Evolutionary conservation across 2,797 vertebrate species (phyloP), one percentile per base, ranked within the genome.

Genomic region (Chloroceryle inda): DNA sequence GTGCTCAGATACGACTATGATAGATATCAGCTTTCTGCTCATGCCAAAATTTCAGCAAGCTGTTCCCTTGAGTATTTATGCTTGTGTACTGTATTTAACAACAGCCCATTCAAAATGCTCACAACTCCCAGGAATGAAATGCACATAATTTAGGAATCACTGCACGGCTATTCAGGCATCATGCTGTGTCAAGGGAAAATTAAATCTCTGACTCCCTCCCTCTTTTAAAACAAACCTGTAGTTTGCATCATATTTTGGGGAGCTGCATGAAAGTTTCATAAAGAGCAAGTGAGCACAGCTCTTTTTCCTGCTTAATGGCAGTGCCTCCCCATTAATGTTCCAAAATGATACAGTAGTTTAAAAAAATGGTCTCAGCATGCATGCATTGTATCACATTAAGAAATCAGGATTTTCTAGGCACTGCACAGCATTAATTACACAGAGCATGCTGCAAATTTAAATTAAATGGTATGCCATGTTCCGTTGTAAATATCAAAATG

Each of bases 381-480:
- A 96, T 72, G 96, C 87, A 75, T 96, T 97, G 95, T 96, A 96
- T 91, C 94, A 94, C 95, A 95, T 96, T 96, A 96, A 96, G 91
- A 88, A 91, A 96, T 88, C 91, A 88, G 94, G 91, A 96, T 96
- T 96, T 97, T 97, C 96, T 95, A 95, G 95, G 96, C 92, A 91
- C 94, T 94, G 94, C 94, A 95, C 91, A 94, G 95, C 96, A 96
- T 97, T 96, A 96, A 97, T 96, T 96, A 97, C 91, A 92, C 62
- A 72, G 92, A 96, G 89, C 94, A 96, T 92, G 91, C 95, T 92
- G 85, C 82, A 97, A 91, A 96, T 94, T 94, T 97, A 96, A 97
- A 96, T 96, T 96, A 96, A 96, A 95, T 94, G 79, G 79, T 95
- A 96, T 94, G 92, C 89, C 85, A 58, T 69, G 82, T 96, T 94